Evolutionary conservation across 2,888 invertebrate genomes (phyloP).

Genomic region (Drosophila ustulata): DNA sequence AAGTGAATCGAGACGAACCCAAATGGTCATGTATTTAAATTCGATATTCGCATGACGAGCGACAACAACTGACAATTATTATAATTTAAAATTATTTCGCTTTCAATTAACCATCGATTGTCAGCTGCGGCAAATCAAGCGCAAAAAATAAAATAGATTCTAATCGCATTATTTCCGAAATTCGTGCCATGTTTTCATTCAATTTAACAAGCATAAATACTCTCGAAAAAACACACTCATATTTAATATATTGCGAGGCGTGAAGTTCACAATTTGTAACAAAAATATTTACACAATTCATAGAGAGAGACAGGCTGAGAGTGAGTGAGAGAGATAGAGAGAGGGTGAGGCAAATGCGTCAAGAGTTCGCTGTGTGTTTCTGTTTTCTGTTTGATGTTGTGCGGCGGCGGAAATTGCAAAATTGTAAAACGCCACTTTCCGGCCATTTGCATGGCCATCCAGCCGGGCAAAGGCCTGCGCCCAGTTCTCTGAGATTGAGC

Average conservation of each 20-base stretch:
- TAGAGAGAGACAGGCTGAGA: conserved; percentile 24
- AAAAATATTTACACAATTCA: conserved; percentile 66
- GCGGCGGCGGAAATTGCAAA: conserved; percentile 73
- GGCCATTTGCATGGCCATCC: conserved; percentile 59
- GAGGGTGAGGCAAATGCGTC: conserved; percentile 22
- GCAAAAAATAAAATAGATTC: conserved; percentile 8
- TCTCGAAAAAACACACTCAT: conserved; percentile 1
- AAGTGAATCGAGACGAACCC: conserved; percentile 21
- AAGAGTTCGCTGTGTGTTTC: conserved; percentile 66
- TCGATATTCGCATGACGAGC: conserved; percentile 37
- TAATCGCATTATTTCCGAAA: conserved; percentile 55
- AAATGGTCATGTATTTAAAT: conserved; percentile 43
- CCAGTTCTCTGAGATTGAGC: conserved; percentile 21
- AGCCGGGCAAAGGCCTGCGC: conserved; percentile 7
- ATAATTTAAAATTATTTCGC: conserved; percentile 33
- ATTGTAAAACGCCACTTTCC: conserved; percentile 75
- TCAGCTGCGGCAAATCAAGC: conserved; percentile 30
- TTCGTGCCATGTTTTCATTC: conserved; percentile 44
- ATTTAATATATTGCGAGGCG: conserved; percentile 27
- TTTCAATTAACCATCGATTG: conserved; percentile 50
- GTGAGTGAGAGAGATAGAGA: conserved; percentile 4
- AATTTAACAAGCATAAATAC: conserved; percentile 42
- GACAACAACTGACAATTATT: conserved; percentile 45
- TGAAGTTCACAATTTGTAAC: conserved; percentile 41
- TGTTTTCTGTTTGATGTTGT: conserved; percentile 74